Evolutionary conservation across 2,113 vertebrate genomes (phyloP).

Genomic region (Ceuthmochares aereus): DNA sequence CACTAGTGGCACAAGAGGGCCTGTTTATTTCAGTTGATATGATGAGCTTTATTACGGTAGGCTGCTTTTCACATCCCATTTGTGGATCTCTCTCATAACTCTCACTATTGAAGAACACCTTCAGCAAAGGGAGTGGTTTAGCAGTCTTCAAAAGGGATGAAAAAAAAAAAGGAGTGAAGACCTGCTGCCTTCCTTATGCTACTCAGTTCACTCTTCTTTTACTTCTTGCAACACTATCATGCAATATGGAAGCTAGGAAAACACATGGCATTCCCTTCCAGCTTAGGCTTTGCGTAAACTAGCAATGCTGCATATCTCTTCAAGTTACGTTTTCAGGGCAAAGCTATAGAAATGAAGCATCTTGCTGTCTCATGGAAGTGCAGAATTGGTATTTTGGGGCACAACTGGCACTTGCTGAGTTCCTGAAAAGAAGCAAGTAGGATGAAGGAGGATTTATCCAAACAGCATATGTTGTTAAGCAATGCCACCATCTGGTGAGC

Average conservation of each 20-base stretch:
- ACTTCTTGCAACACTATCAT: background rate
- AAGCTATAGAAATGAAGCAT: background rate
- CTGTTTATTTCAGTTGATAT: background rate
- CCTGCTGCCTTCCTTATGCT: background rate
- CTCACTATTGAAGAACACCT: background rate
- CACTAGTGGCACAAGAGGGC: rapidly evolving
- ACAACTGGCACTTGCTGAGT: background rate
- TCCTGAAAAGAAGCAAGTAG: background rate
- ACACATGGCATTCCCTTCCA: background rate
- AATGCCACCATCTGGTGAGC: background rate
- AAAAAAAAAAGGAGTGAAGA: background rate
- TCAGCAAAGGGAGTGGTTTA: background rate
- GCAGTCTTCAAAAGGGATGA: background rate
- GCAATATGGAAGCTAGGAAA: background rate
- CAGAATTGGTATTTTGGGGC: background rate
- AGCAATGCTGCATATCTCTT: background rate
- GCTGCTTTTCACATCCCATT: background rate
- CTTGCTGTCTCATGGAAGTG: background rate
- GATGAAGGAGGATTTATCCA: background rate
- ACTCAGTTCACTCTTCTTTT: background rate
- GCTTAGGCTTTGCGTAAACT: background rate
- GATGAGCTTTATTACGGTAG: background rate
- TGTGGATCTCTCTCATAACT: background rate
- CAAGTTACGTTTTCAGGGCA: background rate
- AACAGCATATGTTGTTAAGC: background rate